phyloP scores from a whole-genome alignment of 2,113 vertebrate genomes.

The Myiagra hebetior region DNA sequence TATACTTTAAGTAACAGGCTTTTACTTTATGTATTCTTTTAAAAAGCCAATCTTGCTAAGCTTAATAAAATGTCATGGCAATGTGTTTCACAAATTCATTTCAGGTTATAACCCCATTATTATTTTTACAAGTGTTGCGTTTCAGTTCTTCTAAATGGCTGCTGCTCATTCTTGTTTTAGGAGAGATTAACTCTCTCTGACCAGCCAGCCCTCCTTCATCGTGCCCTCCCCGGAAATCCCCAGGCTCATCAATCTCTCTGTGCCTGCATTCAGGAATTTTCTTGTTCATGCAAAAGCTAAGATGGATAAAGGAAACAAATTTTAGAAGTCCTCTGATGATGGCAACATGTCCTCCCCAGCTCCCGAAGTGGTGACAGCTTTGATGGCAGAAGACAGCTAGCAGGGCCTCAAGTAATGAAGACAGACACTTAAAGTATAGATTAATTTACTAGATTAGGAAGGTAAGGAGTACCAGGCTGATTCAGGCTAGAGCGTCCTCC shows the following conservation, averaged over 20 bases:
- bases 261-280: background rate
- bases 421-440: background rate
- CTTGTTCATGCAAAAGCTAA: background rate
- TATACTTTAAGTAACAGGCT: background rate
- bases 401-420: background rate
- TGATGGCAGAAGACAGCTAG: background rate
- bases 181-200: background rate
- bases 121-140: background rate
- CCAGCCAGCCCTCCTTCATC: background rate
- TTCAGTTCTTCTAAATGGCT: background rate
- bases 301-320: background rate
- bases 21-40: background rate
- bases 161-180: background rate
- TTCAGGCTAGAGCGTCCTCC: background rate
- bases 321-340: background rate
- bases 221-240: background rate
- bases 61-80: background rate
- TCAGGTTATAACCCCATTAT: background rate
- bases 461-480: background rate
- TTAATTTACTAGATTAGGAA: background rate
- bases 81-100: conserved; percentile 3
- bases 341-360: background rate
- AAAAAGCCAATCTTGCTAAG: background rate
- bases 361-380: background rate
- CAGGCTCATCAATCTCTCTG: accelerated